A percentile compares a stretch with the other conserved stretches of the same genome.
Conservation (phyloP, 2,113 vertebrate species). For the Oreochromis niloticus region DNA sequence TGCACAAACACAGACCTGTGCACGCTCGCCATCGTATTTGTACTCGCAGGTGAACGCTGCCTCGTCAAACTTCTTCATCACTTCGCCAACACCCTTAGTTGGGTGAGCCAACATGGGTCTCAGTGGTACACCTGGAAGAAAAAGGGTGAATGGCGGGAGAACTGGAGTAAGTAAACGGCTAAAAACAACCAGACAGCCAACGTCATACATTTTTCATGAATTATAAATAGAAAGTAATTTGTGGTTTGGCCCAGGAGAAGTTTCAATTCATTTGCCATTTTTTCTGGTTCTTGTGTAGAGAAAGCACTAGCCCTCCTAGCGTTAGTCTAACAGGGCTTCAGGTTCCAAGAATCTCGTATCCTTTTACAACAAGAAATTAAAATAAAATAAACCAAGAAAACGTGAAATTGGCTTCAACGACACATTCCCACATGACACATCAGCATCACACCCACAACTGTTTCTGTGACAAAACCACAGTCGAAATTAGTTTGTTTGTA, state of each 20-base stretch:
- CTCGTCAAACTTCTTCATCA: constrained; percentile 86
- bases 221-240: background rate
- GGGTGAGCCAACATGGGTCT: constrained; percentile 91
- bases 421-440: constrained; percentile 6
- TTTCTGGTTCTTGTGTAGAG: background rate
- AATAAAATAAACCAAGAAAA: background rate
- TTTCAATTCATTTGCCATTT: background rate
- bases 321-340: background rate
- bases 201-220: background rate
- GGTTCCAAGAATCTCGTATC: background rate
- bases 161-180: background rate
- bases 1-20: constrained; percentile 69
- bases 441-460: constrained; percentile 21
- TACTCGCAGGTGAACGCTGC: constrained; percentile 89
- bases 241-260: background rate
- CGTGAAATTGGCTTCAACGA: constrained; percentile 13
- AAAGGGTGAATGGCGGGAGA: background rate
- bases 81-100: constrained; percentile 83
- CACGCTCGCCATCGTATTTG: constrained; percentile 89
- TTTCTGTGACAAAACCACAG: constrained; percentile 6
- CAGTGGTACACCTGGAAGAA: constrained; percentile 76
- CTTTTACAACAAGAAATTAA: background rate
- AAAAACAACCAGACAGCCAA: background rate
- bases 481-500: constrained; percentile 10
- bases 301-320: background rate